A percentile compares a stretch with the other conserved stretches of the same genome.
These are phyloP conservation scores for Gephyroberyx darwinii DNA, from an alignment of 2,797 vertebrate species.

Conservation along the genomic window DNA sequence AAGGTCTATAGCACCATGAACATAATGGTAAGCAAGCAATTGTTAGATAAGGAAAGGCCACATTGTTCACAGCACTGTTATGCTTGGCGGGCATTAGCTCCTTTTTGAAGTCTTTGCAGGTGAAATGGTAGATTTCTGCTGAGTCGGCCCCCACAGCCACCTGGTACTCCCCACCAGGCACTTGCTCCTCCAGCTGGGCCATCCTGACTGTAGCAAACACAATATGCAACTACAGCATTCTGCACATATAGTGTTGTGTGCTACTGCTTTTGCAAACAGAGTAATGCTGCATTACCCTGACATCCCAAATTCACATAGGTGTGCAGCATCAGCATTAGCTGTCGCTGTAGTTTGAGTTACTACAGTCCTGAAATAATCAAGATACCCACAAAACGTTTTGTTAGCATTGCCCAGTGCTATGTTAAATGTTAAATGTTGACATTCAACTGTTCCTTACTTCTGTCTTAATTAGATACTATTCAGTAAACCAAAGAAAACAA, in stretches of 20 bases:
- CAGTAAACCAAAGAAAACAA: too few species aligned
- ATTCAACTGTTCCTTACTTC: too few species aligned
- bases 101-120: conserved; percentile 65
- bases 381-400: too few species aligned
- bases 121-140: conserved; percentile 74
- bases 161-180: conserved; percentile 75
- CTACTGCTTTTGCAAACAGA: too few species aligned
- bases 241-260: not conserved
- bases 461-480: too few species aligned
- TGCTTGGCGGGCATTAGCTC: conserved; percentile 73
- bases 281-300: too few species aligned
- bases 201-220: conserved; percentile 51
- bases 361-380: too few species aligned
- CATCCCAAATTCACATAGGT: too few species aligned
- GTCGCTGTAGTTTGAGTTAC: too few species aligned
- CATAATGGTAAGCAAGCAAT: not conserved
- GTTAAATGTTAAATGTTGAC: too few species aligned
- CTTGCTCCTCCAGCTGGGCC: conserved; percentile 73
- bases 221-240: not conserved
- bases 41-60: conserved; percentile 56
- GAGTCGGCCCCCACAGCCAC: conserved; percentile 75
- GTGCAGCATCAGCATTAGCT: too few species aligned
- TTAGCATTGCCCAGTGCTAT: too few species aligned
- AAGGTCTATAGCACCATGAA: not conserved
- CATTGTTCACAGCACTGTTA: conserved; percentile 64